Conservation (phyloP, 2,888 invertebrate species). For the Amphipoea oculea region DNA sequence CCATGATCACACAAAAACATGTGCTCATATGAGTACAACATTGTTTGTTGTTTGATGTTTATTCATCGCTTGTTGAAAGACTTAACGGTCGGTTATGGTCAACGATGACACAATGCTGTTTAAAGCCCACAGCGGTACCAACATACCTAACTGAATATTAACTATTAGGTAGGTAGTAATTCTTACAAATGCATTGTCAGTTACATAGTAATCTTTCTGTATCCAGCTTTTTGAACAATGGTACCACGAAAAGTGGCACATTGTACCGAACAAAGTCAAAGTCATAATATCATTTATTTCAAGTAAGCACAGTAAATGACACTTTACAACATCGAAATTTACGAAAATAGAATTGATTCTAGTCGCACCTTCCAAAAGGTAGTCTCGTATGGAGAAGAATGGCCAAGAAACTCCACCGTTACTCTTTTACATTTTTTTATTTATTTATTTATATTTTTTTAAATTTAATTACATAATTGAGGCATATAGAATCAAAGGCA, state of each 20-base stretch:
- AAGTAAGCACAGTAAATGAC: background rate
- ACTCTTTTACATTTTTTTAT: background rate
- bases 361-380: background rate
- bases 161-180: constrained; percentile 11
- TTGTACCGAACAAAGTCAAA: background rate
- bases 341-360: background rate
- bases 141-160: constrained; percentile 48
- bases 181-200: constrained; percentile 21
- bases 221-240: background rate
- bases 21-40: constrained; percentile 5
- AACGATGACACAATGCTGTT: constrained; percentile 46
- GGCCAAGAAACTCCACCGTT: background rate
- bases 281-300: background rate
- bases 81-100: constrained; percentile 50
- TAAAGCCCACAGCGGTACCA: constrained; percentile 47
- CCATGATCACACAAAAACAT: constrained; percentile 47
- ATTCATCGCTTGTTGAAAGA: constrained; percentile 52
- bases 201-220: constrained; percentile 9
- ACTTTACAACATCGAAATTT: background rate
- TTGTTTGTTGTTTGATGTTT: constrained; percentile 48
- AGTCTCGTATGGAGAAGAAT: background rate
- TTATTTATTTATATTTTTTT: background rate
- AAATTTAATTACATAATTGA: too few species aligned
- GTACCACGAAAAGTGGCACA: background rate
- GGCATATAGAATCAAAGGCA: too few species aligned